These are phyloP conservation scores for Macquaria australasica DNA, from an alignment of 2,113 vertebrate genomes.

Conservation along the genomic window DNA sequence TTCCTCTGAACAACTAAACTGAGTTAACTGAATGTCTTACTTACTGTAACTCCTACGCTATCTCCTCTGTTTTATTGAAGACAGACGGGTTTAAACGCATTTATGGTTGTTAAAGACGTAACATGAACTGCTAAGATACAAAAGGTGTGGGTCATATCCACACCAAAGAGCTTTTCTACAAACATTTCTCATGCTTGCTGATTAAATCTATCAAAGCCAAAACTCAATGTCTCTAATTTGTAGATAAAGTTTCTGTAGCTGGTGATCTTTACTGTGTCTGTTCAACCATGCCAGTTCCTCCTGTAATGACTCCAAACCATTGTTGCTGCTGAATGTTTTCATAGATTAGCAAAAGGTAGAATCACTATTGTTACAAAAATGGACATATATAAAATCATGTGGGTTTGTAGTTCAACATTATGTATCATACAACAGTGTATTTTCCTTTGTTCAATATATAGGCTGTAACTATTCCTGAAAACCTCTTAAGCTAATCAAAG, in stretches of 20 bases:
- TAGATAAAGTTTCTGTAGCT: neutral
- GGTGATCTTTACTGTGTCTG: neutral
- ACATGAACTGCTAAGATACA: neutral
- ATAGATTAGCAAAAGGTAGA: neutral
- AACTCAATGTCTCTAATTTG: neutral
- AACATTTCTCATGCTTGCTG: neutral
- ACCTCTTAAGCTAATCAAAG: conserved; percentile 28
- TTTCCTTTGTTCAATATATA: conserved; percentile 1
- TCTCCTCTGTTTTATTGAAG: neutral
- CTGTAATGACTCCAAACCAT: neutral
- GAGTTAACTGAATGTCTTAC: neutral
- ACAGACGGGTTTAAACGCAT: neutral
- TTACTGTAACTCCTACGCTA: neutral
- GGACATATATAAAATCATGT: neutral
- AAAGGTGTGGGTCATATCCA: neutral
- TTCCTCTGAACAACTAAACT: neutral
- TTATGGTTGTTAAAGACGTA: neutral
- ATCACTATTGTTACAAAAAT: neutral
- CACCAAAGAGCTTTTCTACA: conserved; percentile 3
- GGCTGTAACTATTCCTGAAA: conserved; percentile 20
- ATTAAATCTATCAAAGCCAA: conserved; percentile 29
- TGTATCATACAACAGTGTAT: neutral
- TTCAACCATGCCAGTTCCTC: neutral
- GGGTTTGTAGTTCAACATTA: neutral
- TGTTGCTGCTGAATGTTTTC: neutral